phyloP scores from a whole-genome alignment of 2,113 vertebrate genomes.

The Salminus brasiliensis region DNA sequence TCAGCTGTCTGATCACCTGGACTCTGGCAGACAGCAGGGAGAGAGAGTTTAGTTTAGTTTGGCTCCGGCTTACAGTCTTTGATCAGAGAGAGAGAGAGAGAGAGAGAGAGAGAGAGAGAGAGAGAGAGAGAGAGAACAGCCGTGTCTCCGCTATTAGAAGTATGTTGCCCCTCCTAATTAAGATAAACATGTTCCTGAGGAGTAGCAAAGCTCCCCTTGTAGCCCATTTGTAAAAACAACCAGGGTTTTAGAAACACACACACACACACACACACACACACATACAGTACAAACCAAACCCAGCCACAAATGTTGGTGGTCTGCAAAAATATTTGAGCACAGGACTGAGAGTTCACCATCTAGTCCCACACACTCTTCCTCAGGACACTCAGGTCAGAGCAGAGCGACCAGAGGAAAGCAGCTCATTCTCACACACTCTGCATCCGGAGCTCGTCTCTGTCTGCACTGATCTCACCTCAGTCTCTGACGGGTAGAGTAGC shows the following conservation, averaged over 20 bases:
- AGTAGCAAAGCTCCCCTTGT: conserved; percentile 75
- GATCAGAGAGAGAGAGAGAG: conserved; percentile 62
- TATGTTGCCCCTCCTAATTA: conserved; percentile 89
- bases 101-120: conserved; percentile 14
- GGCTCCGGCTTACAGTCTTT: conserved; percentile 79
- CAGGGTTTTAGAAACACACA: conserved; percentile 72
- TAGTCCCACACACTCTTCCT: neutral
- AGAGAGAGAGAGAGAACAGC: conserved; percentile 67
- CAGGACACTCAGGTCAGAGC: neutral
- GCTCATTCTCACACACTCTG: neutral
- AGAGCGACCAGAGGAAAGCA: neutral
- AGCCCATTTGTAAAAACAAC: conserved; percentile 81
- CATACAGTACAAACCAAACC: conserved; percentile 65
- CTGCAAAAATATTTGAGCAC: conserved; percentile 70
- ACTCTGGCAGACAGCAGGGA: conserved; percentile 75
- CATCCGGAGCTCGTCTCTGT: neutral
- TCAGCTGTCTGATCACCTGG: conserved; percentile 87
- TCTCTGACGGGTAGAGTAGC: too few relatives aligned
- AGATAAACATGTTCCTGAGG: conserved; percentile 88
- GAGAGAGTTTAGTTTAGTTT: conserved; percentile 80
- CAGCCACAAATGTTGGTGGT: conserved; percentile 75
- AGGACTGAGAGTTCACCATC: conserved; percentile 13
- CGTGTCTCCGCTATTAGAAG: conserved; percentile 79
- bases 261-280: conserved; percentile 56
- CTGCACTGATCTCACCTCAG: too few relatives aligned